Evolutionary conservation across 2,113 vertebrate species (phyloP).

Genomic region (Actinemys pallida): DNA sequence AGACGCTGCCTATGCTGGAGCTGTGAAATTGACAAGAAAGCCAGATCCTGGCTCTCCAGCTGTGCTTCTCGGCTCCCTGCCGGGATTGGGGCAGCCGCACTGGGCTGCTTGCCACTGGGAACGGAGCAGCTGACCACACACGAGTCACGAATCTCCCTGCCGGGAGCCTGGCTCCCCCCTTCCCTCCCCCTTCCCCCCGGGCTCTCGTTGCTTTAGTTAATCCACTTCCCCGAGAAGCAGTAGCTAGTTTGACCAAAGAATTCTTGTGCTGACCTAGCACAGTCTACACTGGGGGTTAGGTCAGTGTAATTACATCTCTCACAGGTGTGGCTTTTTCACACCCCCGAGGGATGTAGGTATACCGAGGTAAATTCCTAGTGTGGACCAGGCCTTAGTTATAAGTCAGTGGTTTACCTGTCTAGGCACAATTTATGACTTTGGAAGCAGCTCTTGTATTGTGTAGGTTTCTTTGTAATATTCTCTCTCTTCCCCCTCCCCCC

Average conservation of each 20-base stretch:
- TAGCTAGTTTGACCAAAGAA: background rate
- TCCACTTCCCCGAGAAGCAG: background rate
- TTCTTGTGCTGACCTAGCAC: no score
- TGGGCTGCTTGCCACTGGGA: no score
- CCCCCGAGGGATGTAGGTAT: no score
- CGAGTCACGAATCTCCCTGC: no score
- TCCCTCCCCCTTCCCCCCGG: rapidly evolving
- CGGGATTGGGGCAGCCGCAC: no score
- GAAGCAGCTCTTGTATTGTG: background rate
- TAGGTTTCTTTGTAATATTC: background rate
- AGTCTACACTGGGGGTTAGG: background rate
- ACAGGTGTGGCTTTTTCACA: background rate
- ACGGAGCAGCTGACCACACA: no score
- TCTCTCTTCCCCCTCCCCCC: no score
- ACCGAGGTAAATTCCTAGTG: background rate
- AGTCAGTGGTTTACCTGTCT: background rate
- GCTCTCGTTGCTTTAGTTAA: background rate
- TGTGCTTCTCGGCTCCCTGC: no score
- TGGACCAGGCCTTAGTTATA: background rate
- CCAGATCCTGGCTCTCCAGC: no score
- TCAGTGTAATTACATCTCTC: background rate
- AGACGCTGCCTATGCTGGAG: background rate
- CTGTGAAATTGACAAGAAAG: no score
- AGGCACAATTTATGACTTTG: background rate
- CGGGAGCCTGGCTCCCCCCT: no score